Evolutionary conservation across 1,140 invertebrate species (phyloP), one percentile per base, ranked within the genome.

Genomic region (Bombus confusus): DNA sequence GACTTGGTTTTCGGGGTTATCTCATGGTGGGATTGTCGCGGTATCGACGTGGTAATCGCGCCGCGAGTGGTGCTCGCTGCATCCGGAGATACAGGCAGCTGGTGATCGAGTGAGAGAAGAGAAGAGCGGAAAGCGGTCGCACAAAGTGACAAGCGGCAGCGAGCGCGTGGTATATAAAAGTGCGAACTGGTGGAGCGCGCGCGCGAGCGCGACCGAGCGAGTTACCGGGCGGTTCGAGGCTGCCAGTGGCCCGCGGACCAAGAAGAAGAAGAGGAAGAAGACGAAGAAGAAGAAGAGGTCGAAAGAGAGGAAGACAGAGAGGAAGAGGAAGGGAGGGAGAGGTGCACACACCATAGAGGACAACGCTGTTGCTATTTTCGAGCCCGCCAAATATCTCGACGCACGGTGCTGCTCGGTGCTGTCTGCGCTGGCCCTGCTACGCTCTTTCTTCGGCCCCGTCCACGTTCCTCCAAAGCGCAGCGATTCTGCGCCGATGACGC

Each of bases 331-430:
- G 57, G 62, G 72, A 34, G 37, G 52, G 43, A 66, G 83, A 43
- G 75, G 37, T 68, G 72, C 69, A 41, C 59, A 75, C 83, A 81
- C 68, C 75, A 74, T 81, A 82, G 87, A 89, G 88, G 76, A 85
- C 80, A 81, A 74, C 69, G 88, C 86, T 86, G 80, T 89, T 91
- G 88, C 91, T 91, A 91, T 91, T 91, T 91, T 91, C 73, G 90
- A 91, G 90, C 79, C 83, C 89, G 87, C 86, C 88, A 88, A 91
- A 91, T 91, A 91, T 91, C 88, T 91, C 64, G 62, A 59, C 31
- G 43, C 77, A 59, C 78, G 68, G 73, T 80, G 59, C 73, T 57
- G 57, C 28, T 41, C 76, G 77, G 28, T 73, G 69, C 41, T 85
- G 78, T 64, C 76, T 80, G 69, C 68, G 52, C 64, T 68, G 68